Evolutionary conservation across 2,113 vertebrate species (phyloP), one percentile per base, ranked within the genome.

Genomic region (Polyodon spathula): DNA sequence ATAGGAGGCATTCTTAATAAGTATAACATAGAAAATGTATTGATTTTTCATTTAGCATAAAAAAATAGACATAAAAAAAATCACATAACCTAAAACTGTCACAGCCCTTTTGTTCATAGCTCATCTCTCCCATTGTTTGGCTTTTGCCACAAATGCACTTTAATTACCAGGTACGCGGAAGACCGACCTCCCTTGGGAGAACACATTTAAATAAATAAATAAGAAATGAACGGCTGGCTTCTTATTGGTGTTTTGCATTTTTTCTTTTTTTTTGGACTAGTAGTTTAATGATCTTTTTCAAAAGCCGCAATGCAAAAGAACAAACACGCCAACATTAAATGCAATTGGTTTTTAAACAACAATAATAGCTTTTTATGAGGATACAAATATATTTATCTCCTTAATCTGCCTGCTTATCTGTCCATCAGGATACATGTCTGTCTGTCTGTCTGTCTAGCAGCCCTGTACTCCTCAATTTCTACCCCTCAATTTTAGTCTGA

Each of bases 11-110:
- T 88, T 91, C 90, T 94, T 90, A 95, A 96, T 95, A 95, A 94
- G 90, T 92, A 95, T 91, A 91, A 93, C 90, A 88, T 85, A 85
- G 91, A 96, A 97, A 94, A 93, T 86, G 77, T 96, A 97, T 97
- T 94, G 95, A 97, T 97, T 96, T 94, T 94, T 97, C 89, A 96
- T 95, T 92, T 81, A 83, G 86, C 85, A 85, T 86, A 84, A 86
- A 86, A 87, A 81, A 84, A 91, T n/a, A 92, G n/a, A 89, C 72
- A 88, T 69, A 78, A 71, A n/a, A 84, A 83, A 81, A 86, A 82
- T 84, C 75, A 72, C 88, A 88, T 93, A 94, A 93, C 92, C 93
- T 92, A 89, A 93, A 97, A 94, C 93, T 94, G 94, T 97, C 94
- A 97, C 88, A 90, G 88, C 88, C 86, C 87, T 91, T 93, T 90